phyloP scores from a whole-genome alignment of 92 coral and sea anemone species.

The Palythoa caribaeorum region DNA sequence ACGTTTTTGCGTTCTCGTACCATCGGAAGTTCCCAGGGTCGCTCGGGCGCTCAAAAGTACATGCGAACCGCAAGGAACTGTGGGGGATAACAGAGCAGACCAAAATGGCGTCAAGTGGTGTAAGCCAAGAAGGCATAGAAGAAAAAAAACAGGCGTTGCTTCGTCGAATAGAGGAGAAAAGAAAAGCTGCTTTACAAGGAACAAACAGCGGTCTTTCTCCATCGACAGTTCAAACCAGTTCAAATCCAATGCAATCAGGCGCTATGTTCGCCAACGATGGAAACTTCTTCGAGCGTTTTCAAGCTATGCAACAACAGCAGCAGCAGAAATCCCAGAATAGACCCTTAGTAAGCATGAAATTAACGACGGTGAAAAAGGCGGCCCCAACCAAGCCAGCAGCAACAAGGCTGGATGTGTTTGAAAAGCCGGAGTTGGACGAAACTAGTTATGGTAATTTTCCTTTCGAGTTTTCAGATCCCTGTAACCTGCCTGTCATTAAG shows the following conservation, averaged over 20 bases:
- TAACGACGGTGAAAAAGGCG: slow-evolving; percentile 81
- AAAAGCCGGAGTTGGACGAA: slow-evolving; percentile 72
- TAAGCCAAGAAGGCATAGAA: slow-evolving; percentile 62
- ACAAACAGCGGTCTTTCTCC: not conserved
- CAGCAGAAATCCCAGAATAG: slow-evolving; percentile 45
- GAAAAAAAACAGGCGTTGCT: slow-evolving; percentile 90
- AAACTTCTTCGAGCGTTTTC: slow-evolving; percentile 95
- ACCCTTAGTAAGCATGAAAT: slow-evolving; percentile 85
- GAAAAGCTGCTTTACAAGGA: slow-evolving; percentile 48
- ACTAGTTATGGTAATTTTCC: slow-evolving; percentile 83
- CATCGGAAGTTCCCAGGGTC: not conserved
- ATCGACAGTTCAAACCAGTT: slow-evolving; percentile 1
- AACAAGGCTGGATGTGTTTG: slow-evolving; percentile 87
- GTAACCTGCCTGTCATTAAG: slow-evolving; percentile 13
- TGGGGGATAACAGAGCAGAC: not conserved
- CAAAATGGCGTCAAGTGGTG: slow-evolving; percentile 89
- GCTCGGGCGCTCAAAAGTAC: not conserved
- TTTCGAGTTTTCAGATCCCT: slow-evolving; percentile 14
- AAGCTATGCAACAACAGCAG: slow-evolving; percentile 91
- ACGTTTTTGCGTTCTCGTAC: no score
- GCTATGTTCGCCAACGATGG: slow-evolving; percentile 93
- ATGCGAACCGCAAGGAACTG: slow-evolving; percentile 14
- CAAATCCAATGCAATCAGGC: slow-evolving; percentile 34
- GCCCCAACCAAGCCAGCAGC: slow-evolving; percentile 67
- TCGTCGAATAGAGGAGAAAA: slow-evolving; percentile 84